Base-by-base conservation (phyloP, 2,797 vertebrate genomes). In the Pipistrellus nathusii region DNA sequence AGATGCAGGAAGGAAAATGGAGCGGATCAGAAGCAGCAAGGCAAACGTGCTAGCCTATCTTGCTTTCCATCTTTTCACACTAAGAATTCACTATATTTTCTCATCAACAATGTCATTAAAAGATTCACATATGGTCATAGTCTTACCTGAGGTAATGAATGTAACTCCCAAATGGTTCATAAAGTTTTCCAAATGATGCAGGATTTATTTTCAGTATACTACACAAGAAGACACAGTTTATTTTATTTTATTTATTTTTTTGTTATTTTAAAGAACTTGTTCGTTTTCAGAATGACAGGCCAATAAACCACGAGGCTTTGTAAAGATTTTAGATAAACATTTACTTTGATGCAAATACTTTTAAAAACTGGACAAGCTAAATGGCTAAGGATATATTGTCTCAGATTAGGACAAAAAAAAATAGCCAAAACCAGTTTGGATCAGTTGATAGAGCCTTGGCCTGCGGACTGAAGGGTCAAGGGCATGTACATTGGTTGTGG, bases 1-100 rank as follows among this genome's bases (percentile, higher is more conserved):
- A 72, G 95, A 96, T 5, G 11, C 32, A 93, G 48, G 81, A 91
- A 75, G 0, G 6, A 35, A 68, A 93, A 84, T 15, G 41, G 77
- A 46, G 11, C 1, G n/a, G 8, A 91, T 1, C 27, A 38, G 41
- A 55, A 94, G 91, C 62, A 81, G 1, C 41, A 55, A 59, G n/a
- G n/a, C 6, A 76, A 59, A 77, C 25, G 20, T 46, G 12, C 38
- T 23, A 80, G n/a, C 30, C 53, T 55, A 57, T 23, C 20, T 75
- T n/a, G 44, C 51, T 35, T 88, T 85, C 46, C 85, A 0, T 64
- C 23, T 94, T 71, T 85, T 82, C 35, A 44, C 21, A 53, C 32
- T 71, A 35, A 51, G 46, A 84, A 85, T 27, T 86, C 12, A 30
- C 30, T 75, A 25, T 20, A 57, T 83, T 82, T 89, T 62, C 35